Percentiles rank a stretch among this genome's conserved stretches.
These are phyloP conservation scores for Hedya salicella DNA, from an alignment of 2,888 invertebrate species.

Conservation along the genomic window DNA sequence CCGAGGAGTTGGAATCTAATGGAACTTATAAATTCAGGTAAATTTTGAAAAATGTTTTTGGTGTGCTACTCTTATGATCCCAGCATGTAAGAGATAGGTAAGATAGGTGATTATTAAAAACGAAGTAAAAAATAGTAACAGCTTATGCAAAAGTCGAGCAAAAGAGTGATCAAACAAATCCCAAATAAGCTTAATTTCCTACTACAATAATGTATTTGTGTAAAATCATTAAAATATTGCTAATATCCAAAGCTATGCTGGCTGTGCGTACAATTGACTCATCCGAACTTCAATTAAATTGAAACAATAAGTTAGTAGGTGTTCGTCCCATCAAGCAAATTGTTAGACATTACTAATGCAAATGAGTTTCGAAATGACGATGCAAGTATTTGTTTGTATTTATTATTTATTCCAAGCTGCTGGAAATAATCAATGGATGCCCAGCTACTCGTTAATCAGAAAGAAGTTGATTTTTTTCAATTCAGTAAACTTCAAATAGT, in stretches of 20 bases:
- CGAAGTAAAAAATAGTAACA: too few relatives aligned
- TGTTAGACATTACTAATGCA: slow-evolving; percentile 31
- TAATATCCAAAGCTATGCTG: neutral
- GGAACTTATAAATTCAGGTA: slow-evolving; percentile 84
- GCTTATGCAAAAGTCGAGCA: too few relatives aligned
- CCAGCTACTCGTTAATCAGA: too few relatives aligned
- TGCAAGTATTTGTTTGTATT: neutral
- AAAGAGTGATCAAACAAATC: too few relatives aligned
- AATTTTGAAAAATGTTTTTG: slow-evolving; percentile 28
- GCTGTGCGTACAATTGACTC: neutral
- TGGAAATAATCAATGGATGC: neutral
- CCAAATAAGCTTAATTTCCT: too few relatives aligned
- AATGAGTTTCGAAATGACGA: slow-evolving; percentile 25
- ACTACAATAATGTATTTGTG: neutral
- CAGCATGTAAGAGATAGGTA: too few relatives aligned
- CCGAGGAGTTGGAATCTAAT: slow-evolving; percentile 79
- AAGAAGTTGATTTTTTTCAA: too few relatives aligned
- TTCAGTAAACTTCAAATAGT: too few relatives aligned
- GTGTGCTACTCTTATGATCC: too few relatives aligned
- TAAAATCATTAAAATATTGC: neutral
- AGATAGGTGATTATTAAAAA: neutral
- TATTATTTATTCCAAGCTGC: neutral
- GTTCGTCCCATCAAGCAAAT: slow-evolving; percentile 11
- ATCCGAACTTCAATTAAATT: slow-evolving; percentile 9
- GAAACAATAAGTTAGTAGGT: slow-evolving; percentile 37